These are phyloP conservation scores for Microdon myrmicae DNA, from an alignment of 2,888 invertebrate species.

Conservation along the genomic window DNA sequence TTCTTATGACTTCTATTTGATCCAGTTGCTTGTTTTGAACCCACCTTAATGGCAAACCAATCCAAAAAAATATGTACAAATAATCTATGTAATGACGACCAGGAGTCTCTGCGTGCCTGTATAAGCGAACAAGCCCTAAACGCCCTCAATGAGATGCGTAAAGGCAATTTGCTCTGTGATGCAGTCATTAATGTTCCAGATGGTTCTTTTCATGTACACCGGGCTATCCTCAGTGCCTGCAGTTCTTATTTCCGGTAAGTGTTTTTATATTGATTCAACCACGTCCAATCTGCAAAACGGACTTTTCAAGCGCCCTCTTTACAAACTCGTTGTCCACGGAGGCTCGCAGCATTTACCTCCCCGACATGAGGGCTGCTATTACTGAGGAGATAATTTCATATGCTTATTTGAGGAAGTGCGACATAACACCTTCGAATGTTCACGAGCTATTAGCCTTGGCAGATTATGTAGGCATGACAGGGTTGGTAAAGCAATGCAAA, in stretches of 20 bases:
- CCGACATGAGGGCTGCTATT: constrained; percentile 80
- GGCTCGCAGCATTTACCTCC: constrained; percentile 77
- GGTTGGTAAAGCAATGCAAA: constrained; percentile 83
- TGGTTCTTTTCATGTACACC: constrained; percentile 86
- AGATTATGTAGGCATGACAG: constrained; percentile 87
- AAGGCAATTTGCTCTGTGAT: constrained; percentile 86
- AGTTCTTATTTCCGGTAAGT: constrained; percentile 89
- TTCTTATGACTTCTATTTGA: too few species aligned
- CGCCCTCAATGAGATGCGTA: constrained; percentile 83
- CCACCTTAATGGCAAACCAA: constrained; percentile 18
- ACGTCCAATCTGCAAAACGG: background rate
- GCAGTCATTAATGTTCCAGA: constrained; percentile 85
- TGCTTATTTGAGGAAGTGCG: constrained; percentile 83
- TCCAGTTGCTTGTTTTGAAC: too few species aligned
- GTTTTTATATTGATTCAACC: too few species aligned
- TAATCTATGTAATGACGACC: constrained; percentile 42
- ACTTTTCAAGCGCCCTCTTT: constrained; percentile 19
- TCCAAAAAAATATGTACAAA: constrained; percentile 9
- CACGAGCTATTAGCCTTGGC: constrained; percentile 84
- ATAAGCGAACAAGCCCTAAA: constrained; percentile 88
- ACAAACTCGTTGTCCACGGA: constrained; percentile 60
- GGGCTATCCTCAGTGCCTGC: constrained; percentile 86
- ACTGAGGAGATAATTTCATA: constrained; percentile 84
- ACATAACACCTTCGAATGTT: constrained; percentile 81
- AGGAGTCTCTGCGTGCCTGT: constrained; percentile 65